Evolutionary conservation across 2,113 vertebrate genomes (phyloP).

Genomic region (Pelvicachromis taeniatus): DNA sequence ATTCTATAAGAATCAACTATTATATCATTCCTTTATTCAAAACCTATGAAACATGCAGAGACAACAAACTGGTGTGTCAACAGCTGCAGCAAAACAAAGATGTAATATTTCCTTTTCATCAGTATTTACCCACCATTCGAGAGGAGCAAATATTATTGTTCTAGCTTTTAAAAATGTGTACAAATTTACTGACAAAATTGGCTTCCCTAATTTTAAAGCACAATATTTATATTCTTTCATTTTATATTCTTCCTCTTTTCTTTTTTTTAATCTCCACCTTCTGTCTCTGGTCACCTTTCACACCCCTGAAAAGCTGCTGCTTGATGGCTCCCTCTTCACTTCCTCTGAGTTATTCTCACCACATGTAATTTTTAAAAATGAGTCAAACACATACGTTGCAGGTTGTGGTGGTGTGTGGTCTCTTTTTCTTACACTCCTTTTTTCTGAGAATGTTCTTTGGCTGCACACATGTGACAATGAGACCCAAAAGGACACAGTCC

Average conservation of each 20-base stretch:
- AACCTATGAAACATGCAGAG: not conserved
- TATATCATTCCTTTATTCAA: not conserved
- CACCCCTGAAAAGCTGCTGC: not conserved
- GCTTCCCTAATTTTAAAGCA: not conserved
- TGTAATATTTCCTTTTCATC: not conserved
- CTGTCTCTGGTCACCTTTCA: conserved; percentile 12
- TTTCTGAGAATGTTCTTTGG: conserved; percentile 25
- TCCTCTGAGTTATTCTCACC: not conserved
- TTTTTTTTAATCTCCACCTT: not conserved
- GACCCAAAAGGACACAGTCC: not conserved
- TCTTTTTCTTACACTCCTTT: conserved; percentile 21
- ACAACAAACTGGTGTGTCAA: not conserved
- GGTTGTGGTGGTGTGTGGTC: conserved; percentile 41
- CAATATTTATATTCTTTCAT: not conserved
- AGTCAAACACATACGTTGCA: conserved; percentile 3
- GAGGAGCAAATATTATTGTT: not conserved
- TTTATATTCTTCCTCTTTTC: not conserved
- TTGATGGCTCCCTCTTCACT: not conserved
- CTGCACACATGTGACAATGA: not conserved
- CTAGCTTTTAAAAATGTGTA: not conserved
- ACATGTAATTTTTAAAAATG: conserved; percentile 19
- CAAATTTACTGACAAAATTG: not conserved
- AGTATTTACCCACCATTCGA: not conserved
- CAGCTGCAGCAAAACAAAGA: not conserved
- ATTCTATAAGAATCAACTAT: not conserved